Conservation (phyloP, 2,888 invertebrate genomes). For the Muscina levida region DNA sequence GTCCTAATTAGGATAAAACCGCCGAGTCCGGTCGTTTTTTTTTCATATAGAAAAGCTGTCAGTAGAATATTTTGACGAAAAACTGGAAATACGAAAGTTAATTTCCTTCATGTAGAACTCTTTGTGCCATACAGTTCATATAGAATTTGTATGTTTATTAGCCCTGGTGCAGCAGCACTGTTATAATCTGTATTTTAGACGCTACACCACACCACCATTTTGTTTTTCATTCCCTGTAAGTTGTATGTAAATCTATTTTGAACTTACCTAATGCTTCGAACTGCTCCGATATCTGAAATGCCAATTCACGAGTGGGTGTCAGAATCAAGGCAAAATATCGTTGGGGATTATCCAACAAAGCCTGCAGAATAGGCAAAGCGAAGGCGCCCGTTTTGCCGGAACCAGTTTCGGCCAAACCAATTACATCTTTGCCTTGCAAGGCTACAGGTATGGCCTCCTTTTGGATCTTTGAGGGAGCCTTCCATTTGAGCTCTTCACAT, state of each 20-base stretch:
- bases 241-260: too few species aligned
- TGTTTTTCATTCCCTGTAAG: background rate
- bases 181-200: too few species aligned
- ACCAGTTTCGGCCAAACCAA: conserved; percentile 88
- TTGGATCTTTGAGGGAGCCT: conserved; percentile 96
- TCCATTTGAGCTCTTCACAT: conserved; percentile 96
- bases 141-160: too few species aligned
- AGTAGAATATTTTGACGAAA: too few species aligned
- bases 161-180: background rate
- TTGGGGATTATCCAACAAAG: conserved; percentile 93
- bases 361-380: conserved; percentile 96
- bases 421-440: conserved; percentile 88
- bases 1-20: too few species aligned
- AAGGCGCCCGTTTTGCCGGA: conserved; percentile 97
- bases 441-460: conserved; percentile 95
- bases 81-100: too few species aligned
- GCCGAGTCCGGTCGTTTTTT: too few species aligned
- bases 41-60: too few species aligned
- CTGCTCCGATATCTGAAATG: conserved; percentile 99
- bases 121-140: too few species aligned
- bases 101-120: too few species aligned
- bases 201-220: background rate
- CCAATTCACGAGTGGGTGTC: conserved; percentile 98
- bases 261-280: conserved; percentile 94
- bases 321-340: conserved; percentile 95